Evolutionary conservation across 2,888 invertebrate species (phyloP), one percentile per base, ranked within the genome.

Genomic region (Poecilobothrus nobilitatus): DNA sequence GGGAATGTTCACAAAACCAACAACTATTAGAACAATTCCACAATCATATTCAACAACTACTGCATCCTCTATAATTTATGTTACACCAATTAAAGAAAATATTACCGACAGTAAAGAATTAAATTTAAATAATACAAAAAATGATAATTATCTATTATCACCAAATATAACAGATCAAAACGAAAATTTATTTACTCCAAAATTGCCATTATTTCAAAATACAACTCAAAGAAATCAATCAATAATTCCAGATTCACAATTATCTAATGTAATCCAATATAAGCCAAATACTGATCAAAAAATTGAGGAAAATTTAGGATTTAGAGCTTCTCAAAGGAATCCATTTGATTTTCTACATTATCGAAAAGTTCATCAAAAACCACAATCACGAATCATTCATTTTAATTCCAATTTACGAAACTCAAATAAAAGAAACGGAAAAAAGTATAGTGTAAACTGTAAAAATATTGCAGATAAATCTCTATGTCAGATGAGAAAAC

Each of bases 1-100:
- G 65, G 53, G 18, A 53, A 53, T 53, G 15, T 65, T 65, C 20
- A 20, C 65, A 20, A 65, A 33, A 20, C n/a, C 65, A 65, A 65
- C 65, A 37, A 33, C 64, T 9, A 7, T 18, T n/a, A 37, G 7
- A 20, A 64, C 8, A 7, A 27, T n/a, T n/a, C n/a, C 33, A 33
- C 3, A 12, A 33, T 18, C 37, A 65, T 2, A 9, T n/a, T 15
- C n/a, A 37, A 33, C 9, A 22, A 27, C 10, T 64, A 6, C 20
- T 2, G 5, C 10, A 65, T 34, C 65, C 2, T 2, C 20, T 37
- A 12, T 22, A 20, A 65, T 6, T 37, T 37, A 65, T 65, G 37
- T 20, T 18, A 65, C 65, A n/a, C 15, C 65, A 37, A 20, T 65
- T 20, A 65, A 37, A 37, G n/a, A 37, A 34, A 34, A 65, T 20